A percentile compares a stretch with the other conserved stretches of the same genome.
Conservation (phyloP, 2,797 vertebrate species). For the Cebuella pygmaea region DNA sequence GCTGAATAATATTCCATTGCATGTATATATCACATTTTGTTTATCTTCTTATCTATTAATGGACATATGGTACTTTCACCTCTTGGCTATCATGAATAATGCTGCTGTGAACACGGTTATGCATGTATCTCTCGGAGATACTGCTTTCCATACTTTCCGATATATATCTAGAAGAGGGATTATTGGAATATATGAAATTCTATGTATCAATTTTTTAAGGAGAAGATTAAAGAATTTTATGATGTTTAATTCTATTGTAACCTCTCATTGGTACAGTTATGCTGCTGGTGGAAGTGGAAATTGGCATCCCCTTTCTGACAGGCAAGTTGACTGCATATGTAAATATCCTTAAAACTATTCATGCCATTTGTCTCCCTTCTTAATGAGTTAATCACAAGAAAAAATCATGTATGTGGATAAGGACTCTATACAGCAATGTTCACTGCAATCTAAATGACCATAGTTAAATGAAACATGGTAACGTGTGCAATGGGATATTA, state of each 20-base stretch:
- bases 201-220: not conserved
- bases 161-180: not conserved
- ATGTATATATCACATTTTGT: not conserved
- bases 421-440: not conserved
- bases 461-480: not conserved
- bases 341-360: not conserved
- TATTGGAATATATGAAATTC: not conserved
- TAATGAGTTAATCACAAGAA: not conserved
- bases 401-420: not conserved
- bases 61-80: no score
- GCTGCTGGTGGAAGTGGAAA: not conserved
- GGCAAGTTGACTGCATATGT: not conserved
- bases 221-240: not conserved
- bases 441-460: not conserved
- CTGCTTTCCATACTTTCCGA: not conserved
- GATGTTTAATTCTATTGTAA: not conserved
- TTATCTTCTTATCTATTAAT: not conserved
- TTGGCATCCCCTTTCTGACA: not conserved
- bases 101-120: not conserved
- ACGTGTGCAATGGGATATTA: not conserved
- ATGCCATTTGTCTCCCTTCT: not conserved
- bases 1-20: not conserved
- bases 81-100: not conserved
- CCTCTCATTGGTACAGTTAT: not conserved
- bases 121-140: not conserved